Evolutionary conservation across 2,888 invertebrate genomes (phyloP).

Genomic region (Chrysopilus asiliformis): DNA sequence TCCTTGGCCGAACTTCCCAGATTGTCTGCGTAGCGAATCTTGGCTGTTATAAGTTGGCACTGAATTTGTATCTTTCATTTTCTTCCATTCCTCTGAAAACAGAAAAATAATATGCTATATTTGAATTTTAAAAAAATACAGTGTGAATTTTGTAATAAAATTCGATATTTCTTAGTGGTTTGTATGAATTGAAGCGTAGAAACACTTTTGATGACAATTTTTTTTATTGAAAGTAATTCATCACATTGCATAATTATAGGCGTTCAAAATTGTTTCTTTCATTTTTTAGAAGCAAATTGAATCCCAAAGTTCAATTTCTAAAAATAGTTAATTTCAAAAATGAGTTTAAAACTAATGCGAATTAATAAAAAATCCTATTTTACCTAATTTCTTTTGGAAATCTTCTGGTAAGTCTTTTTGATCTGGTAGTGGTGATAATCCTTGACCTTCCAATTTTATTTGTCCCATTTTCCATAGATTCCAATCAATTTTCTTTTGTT

Average conservation of each 20-base stretch:
- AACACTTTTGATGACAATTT: too few relatives aligned
- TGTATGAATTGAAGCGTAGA: too few relatives aligned
- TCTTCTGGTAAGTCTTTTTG: conserved; percentile 63
- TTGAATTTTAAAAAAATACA: background rate
- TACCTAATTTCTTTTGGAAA: conserved; percentile 66
- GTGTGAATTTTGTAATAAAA: too few relatives aligned
- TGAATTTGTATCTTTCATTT: conserved; percentile 51
- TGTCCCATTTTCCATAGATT: conserved; percentile 45
- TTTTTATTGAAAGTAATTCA: too few relatives aligned
- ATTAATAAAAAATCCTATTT: conserved; percentile 11
- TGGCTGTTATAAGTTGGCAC: conserved; percentile 37
- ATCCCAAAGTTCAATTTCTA: too few relatives aligned
- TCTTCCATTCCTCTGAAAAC: conserved; percentile 63
- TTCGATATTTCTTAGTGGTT: too few relatives aligned
- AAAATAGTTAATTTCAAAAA: too few relatives aligned
- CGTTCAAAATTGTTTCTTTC: too few relatives aligned
- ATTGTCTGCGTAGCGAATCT: conserved; percentile 27
- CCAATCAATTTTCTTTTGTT: conserved; percentile 45
- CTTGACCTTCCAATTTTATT: conserved; percentile 33
- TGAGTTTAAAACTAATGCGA: too few relatives aligned
- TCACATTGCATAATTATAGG: too few relatives aligned
- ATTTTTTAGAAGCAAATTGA: too few relatives aligned
- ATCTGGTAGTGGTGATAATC: conserved; percentile 40
- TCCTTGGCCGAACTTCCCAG: conserved; percentile 8
- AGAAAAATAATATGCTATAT: background rate